These are phyloP conservation scores for Crotalus helleri DNA, from an alignment of 2,113 vertebrate genomes.

Conservation along the genomic window DNA sequence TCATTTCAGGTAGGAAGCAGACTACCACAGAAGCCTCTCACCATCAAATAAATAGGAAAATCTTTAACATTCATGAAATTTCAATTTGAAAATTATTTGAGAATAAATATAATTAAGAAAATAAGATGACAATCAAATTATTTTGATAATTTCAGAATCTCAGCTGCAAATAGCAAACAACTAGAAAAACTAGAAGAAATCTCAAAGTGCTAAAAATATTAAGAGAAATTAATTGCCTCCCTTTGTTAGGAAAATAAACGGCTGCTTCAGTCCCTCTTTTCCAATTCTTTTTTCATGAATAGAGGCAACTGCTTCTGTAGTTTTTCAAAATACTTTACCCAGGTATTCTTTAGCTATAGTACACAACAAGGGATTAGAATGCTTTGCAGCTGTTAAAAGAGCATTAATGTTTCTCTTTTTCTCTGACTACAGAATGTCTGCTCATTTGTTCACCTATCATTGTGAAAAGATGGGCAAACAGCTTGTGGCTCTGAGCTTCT, in stretches of 20 bases:
- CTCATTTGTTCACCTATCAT: not conserved
- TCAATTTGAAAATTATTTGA: not conserved
- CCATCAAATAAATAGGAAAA: not conserved
- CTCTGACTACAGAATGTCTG: not conserved
- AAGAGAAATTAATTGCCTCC: not conserved
- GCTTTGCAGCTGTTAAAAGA: not conserved
- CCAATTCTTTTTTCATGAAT: not conserved
- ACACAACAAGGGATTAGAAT: not conserved
- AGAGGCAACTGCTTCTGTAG: not conserved
- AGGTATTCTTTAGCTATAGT: no score
- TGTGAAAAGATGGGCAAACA: not conserved
- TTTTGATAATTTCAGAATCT: not conserved
- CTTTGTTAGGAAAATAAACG: not conserved
- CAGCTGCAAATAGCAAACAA: not conserved
- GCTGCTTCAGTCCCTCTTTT: not conserved
- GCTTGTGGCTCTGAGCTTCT: not conserved
- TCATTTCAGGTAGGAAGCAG: not conserved
- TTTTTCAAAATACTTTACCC: not conserved
- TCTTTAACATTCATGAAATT: conserved; percentile 6
- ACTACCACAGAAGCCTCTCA: conserved; percentile 1
- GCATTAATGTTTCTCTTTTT: not conserved
- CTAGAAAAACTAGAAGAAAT: not conserved
- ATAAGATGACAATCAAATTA: not conserved
- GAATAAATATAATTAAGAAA: not conserved
- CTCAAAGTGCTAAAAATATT: not conserved